phyloP scores from a whole-genome alignment of 1,140 invertebrate genomes.

The Melipona quadrifasciata region DNA sequence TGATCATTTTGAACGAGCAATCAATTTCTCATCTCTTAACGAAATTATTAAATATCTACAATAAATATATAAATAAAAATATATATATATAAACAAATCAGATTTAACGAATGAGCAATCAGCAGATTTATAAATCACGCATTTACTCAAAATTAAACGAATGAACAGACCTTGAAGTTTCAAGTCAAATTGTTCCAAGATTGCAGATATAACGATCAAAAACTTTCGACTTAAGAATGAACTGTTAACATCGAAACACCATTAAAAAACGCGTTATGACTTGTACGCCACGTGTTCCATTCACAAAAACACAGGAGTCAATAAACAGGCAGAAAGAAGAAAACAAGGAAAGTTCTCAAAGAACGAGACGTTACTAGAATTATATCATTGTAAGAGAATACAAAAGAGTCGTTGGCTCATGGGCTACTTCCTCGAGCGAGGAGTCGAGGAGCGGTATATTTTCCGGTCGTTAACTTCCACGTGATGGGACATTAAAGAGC shows the following conservation, averaged over 20 bases:
- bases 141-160: no score
- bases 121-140: no score
- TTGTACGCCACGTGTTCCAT: not conserved
- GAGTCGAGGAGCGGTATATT: conserved; percentile 20
- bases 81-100: no score
- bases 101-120: no score
- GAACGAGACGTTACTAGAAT: not conserved
- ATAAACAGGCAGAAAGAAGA: not conserved
- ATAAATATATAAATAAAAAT: no score
- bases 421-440: conserved; percentile 17
- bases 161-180: no score
- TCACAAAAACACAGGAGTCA: not conserved
- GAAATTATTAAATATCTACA: no score
- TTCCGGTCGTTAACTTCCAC: conserved; percentile 37
- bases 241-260: not conserved
- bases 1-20: no score
- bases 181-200: not conserved
- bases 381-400: not conserved
- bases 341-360: no score
- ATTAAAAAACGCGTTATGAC: not conserved
- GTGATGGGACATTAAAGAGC: conserved; percentile 31
- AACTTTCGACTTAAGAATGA: not conserved
- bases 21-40: no score
- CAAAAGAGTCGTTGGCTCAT: not conserved
- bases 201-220: not conserved